Base-by-base conservation (phyloP, 2,797 vertebrate species). In the Pogoniulus pusillus region DNA sequence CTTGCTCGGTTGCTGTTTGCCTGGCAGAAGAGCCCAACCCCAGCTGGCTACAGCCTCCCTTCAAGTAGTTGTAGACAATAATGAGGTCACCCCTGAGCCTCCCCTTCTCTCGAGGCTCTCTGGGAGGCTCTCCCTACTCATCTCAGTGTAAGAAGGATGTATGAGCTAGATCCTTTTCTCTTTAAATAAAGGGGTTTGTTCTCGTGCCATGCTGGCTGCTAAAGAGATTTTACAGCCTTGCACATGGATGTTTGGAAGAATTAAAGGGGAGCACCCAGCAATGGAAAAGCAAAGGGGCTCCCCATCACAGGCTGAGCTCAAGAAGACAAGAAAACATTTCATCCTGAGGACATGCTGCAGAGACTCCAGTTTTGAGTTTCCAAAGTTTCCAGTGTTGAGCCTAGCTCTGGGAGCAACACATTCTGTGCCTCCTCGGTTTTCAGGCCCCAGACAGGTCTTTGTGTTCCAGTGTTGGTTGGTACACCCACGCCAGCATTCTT, bases 341-440 rank as follows among this genome's bases (percentile, higher is more conserved):
- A 20, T 4, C 12, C 1, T 5, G 8, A 75, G 7, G 16, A 1
- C 1, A 1, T 17, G 32, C 23, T 55, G 41, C 26, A 70, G 71
- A 65, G n/a, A 16, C 29, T 9, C 2, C 24, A 7, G 41, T 41
- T 15, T 41, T 41, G 41, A 17, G 41, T 41, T 41, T 30, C 35
- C 55, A 39, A 39, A 39, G 16, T 29, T 78, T 30, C 35, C 53
- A 39, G 1, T 3, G 22, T 29, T 51, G 37, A 11, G 7, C 23
- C 37, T 57, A 39, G 43, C n/a, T 89, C 43, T 88, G 47, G 63
- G 63, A 78, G 22, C 43, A 54, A 6, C 9, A 12, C 10, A 57
- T 23, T 9, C 22, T 18, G 2, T 37, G 4, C 4, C 34, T 30
- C 53, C 27, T 37, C 47, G 12, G 4, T 83, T 85, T 73, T 34